Conservation (phyloP, 1,140 invertebrate genomes). For the Chymomyza costata region DNA sequence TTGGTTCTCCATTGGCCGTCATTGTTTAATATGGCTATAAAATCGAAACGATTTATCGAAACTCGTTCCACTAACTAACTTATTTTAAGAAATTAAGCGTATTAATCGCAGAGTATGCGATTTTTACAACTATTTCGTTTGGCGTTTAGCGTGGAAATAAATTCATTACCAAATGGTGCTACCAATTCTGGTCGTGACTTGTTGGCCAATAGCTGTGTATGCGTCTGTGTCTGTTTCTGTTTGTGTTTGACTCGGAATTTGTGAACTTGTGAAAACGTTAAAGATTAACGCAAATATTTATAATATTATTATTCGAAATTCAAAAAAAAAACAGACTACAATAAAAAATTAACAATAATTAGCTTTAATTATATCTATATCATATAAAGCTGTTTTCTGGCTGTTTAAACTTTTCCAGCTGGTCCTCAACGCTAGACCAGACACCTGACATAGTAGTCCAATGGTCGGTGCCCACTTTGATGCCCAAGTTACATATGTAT, state of each 20-base stretch:
- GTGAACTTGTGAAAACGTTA: conserved; percentile 56
- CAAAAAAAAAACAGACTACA: conserved; percentile 27
- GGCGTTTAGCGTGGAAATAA: conserved; percentile 68
- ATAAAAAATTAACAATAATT: conserved; percentile 58
- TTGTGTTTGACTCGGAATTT: conserved; percentile 20
- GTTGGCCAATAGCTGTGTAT: conserved; percentile 6
- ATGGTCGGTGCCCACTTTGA: conserved; percentile 39
- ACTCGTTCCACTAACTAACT: background rate
- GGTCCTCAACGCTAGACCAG: too few species aligned
- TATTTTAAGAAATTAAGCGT: conserved; percentile 20
- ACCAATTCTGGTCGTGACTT: conserved; percentile 28
- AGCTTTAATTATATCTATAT: conserved; percentile 41
- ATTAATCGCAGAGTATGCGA: conserved; percentile 23
- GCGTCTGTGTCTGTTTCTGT: conserved; percentile 15
- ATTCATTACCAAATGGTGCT: conserved; percentile 54
- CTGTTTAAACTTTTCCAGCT: background rate
- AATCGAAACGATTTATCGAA: background rate
- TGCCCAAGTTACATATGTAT: conserved; percentile 32
- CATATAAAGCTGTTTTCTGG: conserved; percentile 2
- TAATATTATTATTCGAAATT: conserved; percentile 20
- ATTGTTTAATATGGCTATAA: conserved; percentile 36
- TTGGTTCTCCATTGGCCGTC: conserved; percentile 56
- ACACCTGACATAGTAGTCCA: too few species aligned
- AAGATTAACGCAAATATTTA: conserved; percentile 58
- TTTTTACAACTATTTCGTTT: conserved; percentile 70